A percentile compares a stretch with the other conserved stretches of the same genome.
Conservation (phyloP, 2,888 invertebrate species). For the Panopea generosa region DNA sequence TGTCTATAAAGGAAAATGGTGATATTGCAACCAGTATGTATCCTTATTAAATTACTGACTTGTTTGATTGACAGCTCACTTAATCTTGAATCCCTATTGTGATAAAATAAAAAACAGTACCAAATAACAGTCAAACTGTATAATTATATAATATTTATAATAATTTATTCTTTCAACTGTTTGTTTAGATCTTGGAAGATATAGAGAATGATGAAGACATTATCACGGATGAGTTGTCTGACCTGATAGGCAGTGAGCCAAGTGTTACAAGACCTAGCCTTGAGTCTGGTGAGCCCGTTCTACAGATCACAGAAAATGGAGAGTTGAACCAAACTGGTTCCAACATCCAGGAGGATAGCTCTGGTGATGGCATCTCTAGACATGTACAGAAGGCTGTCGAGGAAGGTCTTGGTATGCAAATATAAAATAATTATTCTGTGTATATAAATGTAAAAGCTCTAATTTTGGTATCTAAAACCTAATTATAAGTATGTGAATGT, state of each 20-base stretch:
- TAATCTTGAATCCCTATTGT: too few relatives aligned
- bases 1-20: too few relatives aligned
- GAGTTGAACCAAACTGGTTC: neutral
- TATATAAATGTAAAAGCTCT: too few relatives aligned
- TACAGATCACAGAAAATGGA: constrained; percentile 18
- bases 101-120: too few relatives aligned
- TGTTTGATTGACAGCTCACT: too few relatives aligned
- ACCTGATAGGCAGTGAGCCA: constrained; percentile 32
- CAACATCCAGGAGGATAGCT: neutral
- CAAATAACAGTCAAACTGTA: too few relatives aligned
- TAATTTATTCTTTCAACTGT: too few relatives aligned
- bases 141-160: too few relatives aligned
- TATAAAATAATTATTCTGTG: constrained; percentile 3
- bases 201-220: constrained; percentile 68
- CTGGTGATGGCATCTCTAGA: constrained; percentile 2
- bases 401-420: constrained; percentile 37
- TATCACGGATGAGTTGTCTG: constrained; percentile 59
- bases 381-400: constrained; percentile 49
- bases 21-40: too few relatives aligned
- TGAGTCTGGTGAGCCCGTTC: neutral
- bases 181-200: constrained; percentile 62
- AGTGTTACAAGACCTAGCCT: neutral
- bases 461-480: too few relatives aligned
- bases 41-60: too few relatives aligned
- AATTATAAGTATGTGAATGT: too few relatives aligned